Evolutionary conservation across 2,797 vertebrate genomes (phyloP), one percentile per base, ranked within the genome.

Genomic region (Sebastes taczanowskii): DNA sequence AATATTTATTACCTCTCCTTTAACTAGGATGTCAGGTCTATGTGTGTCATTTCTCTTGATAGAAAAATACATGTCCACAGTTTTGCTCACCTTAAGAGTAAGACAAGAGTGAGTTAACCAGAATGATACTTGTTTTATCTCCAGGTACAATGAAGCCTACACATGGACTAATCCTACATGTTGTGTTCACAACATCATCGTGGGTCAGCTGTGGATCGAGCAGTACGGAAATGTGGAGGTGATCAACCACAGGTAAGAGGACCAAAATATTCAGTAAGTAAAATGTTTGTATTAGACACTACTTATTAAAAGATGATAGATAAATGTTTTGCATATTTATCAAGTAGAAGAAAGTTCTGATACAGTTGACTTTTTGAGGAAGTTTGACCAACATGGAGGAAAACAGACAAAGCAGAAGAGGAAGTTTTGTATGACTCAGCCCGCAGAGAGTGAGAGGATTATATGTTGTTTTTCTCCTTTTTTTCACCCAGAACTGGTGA

Each of bases 161-260:
- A 99, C 98, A 0, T 99, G 98, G 98, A 98, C 97, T 81, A 99
- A 99, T 77, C 98, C 98, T 20, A 99, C 97, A 0, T 99, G 98
- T 89, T 99, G 98, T 62, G 97, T 99, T 64, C 98, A 99, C 90
- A 99, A 99, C 89, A 99, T 99, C 80, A 99, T 99, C 1, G 97
- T 99, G 79, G 98, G 98, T 20, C 98, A 99, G 88, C 97, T 99
- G 82, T 99, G 98, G 98, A 99, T 99, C 13, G 98, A 99, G 88
- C 98, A 99, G 85, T 99, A 99, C 22, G 98, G 98, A 88, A 98
- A 95, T 0, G 92, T 99, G 92, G 98, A 99, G 90, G 96, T 99
- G 90, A 95, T 96, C 58, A 99, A 99, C 90, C 97, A 99, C 94
- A 98, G 96, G 98, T 99, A 95, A 95, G 77, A 55, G 7, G 11